These are phyloP conservation scores for Nautilus pompilius DNA, from an alignment of 1,140 invertebrate species.

Conservation along the genomic window DNA sequence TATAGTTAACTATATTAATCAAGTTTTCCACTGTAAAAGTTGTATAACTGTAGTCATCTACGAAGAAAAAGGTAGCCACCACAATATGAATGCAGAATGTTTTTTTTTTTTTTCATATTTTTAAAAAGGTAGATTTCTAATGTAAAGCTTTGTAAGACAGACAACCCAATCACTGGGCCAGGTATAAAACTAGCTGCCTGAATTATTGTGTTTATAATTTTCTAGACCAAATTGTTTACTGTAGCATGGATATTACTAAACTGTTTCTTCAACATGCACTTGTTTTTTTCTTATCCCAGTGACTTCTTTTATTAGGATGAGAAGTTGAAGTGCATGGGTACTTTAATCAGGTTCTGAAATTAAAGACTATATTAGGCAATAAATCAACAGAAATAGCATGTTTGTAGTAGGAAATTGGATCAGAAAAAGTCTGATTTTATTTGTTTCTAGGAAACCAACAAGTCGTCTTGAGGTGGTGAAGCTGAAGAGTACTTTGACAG, in stretches of 20 bases:
- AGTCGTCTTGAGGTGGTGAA: conserved; percentile 51
- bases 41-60: too few relatives aligned
- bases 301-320: not conserved
- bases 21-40: too few relatives aligned
- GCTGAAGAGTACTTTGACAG: conserved; percentile 46
- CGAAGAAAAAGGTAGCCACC: too few relatives aligned
- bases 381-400: not conserved
- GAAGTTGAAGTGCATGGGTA: not conserved
- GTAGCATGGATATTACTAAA: not conserved
- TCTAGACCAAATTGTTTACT: not conserved
- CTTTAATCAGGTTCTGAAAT: not conserved
- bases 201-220: too few relatives aligned
- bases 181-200: too few relatives aligned
- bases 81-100: too few relatives aligned
- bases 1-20: too few relatives aligned
- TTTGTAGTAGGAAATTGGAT: not conserved
- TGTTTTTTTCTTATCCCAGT: not conserved
- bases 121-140: too few relatives aligned
- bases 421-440: not conserved
- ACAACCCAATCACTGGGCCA: too few relatives aligned
- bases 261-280: not conserved
- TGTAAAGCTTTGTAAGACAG: too few relatives aligned
- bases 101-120: too few relatives aligned
- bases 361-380: not conserved
- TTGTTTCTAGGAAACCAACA: conserved; percentile 43